Conservation (phyloP, 1,140 invertebrate species). For the Bemisia tabaci region DNA sequence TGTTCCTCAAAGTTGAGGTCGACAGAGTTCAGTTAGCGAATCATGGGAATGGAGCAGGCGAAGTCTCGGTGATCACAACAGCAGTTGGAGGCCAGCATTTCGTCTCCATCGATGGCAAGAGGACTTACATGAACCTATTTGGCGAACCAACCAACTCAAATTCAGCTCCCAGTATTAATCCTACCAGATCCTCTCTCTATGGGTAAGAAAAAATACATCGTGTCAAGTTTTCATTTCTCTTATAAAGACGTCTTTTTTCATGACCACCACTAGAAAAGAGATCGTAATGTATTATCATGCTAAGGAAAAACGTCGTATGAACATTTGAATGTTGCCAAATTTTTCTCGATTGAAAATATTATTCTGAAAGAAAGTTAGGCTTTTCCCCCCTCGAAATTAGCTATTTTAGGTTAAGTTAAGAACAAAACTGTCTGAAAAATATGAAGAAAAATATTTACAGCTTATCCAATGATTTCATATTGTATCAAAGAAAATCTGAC, state of each 20-base stretch:
- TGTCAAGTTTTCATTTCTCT: too few species aligned
- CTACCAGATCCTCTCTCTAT: conserved; percentile 8
- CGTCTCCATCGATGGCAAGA: conserved; percentile 82
- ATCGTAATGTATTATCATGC: too few species aligned
- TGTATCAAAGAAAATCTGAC: too few species aligned
- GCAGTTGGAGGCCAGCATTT: conserved; percentile 65
- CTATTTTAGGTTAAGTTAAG: too few species aligned
- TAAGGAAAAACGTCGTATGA: too few species aligned
- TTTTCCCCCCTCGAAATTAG: too few species aligned
- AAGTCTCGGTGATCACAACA: conserved; percentile 59
- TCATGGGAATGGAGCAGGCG: conserved; percentile 28
- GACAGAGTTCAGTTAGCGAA: conserved; percentile 26
- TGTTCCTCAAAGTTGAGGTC: conserved; percentile 25
- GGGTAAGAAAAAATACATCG: conserved; percentile 12
- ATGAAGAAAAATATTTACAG: too few species aligned
- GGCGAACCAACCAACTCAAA: conserved; percentile 26
- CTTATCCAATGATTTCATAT: too few species aligned
- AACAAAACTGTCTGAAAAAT: too few species aligned
- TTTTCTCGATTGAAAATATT: too few species aligned
- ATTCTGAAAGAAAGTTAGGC: too few species aligned
- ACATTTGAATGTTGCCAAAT: too few species aligned
- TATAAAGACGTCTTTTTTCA: conserved; percentile 7
- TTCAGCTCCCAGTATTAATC: conserved; percentile 6
- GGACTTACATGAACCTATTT: conserved; percentile 75
- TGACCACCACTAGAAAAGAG: conserved; percentile 7